Evolutionary conservation across 2,113 vertebrate species (phyloP).

Genomic region (Gymnarchus niloticus): DNA sequence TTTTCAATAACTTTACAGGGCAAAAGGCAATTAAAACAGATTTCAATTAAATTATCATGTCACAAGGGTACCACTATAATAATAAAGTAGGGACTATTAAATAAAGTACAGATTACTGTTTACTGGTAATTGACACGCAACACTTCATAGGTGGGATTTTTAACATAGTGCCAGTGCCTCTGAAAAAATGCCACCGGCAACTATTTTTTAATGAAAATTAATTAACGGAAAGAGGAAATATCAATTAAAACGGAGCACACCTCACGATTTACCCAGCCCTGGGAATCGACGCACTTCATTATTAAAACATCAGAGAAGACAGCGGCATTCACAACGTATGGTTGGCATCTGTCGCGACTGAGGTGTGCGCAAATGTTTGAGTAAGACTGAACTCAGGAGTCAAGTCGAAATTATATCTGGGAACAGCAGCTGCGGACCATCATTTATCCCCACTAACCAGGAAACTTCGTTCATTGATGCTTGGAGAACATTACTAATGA

Average conservation of each 20-base stretch:
- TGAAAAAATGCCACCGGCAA: background rate
- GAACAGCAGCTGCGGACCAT: background rate
- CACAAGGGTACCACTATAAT: background rate
- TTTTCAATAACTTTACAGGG: background rate
- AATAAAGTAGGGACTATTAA: conserved; percentile 6
- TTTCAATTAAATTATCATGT: background rate
- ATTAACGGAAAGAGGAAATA: conserved; percentile 12
- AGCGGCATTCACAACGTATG: background rate
- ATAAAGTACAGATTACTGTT: background rate
- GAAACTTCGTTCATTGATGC: background rate
- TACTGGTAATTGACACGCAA: conserved; percentile 9
- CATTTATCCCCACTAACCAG: background rate
- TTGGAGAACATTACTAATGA: background rate
- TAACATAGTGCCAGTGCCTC: background rate
- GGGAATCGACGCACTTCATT: conserved; percentile 7
- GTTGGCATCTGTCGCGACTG: background rate
- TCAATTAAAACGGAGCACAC: conserved; percentile 7
- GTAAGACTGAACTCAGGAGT: background rate
- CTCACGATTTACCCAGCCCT: background rate
- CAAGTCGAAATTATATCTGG: background rate
- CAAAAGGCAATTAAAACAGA: conserved; percentile 5
- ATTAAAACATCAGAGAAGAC: background rate
- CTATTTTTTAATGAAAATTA: conserved; percentile 15
- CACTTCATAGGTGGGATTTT: background rate
- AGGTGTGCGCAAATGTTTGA: background rate